These are phyloP conservation scores for Cirrhinus molitorella DNA, from an alignment of 2,797 vertebrate species.

Conservation along the genomic window DNA sequence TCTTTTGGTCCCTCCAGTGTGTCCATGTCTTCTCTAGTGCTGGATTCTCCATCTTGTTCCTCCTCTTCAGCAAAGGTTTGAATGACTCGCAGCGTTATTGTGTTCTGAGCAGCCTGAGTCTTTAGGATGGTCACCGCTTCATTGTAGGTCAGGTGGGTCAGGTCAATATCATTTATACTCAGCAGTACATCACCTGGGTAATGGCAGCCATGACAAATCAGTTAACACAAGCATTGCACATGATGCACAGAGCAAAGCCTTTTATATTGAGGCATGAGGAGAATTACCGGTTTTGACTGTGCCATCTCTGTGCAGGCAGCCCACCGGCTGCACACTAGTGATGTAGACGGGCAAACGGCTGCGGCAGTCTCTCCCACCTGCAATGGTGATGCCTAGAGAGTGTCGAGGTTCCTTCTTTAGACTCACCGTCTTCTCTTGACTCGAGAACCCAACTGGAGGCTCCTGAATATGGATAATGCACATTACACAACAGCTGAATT, in stretches of 20 bases:
- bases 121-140: slow-evolving; percentile 91
- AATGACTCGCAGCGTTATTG: slow-evolving; percentile 84
- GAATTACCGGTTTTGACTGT: slow-evolving; percentile 88
- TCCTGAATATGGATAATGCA: slow-evolving; percentile 75
- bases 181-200: slow-evolving; percentile 87
- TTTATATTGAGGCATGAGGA: not conserved
- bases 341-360: slow-evolving; percentile 91
- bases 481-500: not conserved
- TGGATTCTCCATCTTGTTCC: slow-evolving; percentile 72
- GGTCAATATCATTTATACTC: slow-evolving; percentile 90
- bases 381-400: slow-evolving; percentile 93
- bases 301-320: slow-evolving; percentile 90
- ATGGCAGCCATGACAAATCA: slow-evolving; percentile 1
- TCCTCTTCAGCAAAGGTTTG: slow-evolving; percentile 80
- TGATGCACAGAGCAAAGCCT: not conserved
- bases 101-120: slow-evolving; percentile 86
- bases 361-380: slow-evolving; percentile 89
- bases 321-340: slow-evolving; percentile 91
- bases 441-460: slow-evolving; percentile 84
- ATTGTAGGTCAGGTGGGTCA: slow-evolving; percentile 89
- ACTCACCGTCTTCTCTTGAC: slow-evolving; percentile 88
- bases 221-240: slow-evolving; percentile 17
- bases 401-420: slow-evolving; percentile 91
- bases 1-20: slow-evolving; percentile 77
- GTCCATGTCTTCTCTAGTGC: slow-evolving; percentile 74